These are phyloP conservation scores for Mormyrus lacerda DNA, from an alignment of 2,113 vertebrate species.

Conservation along the genomic window DNA sequence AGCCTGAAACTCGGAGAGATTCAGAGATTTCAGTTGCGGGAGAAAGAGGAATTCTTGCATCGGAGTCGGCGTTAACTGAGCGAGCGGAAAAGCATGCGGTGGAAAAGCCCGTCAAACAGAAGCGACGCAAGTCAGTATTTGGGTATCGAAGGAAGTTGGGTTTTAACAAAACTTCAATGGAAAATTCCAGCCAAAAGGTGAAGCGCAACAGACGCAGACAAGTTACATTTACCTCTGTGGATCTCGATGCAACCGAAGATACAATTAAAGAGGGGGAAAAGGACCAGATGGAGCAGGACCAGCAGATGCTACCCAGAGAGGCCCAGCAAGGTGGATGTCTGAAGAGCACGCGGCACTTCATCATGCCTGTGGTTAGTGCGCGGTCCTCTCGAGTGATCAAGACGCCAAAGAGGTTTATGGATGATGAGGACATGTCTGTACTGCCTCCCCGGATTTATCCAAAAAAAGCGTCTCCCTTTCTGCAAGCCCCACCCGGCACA, in stretches of 20 bases:
- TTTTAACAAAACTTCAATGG: neutral
- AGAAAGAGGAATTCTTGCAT: conserved; percentile 24
- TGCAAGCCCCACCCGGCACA: neutral
- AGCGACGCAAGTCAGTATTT: conserved; percentile 36
- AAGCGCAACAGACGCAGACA: neutral
- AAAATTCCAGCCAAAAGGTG: neutral
- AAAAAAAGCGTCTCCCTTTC: conserved; percentile 34
- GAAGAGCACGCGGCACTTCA: conserved; percentile 54
- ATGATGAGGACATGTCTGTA: conserved; percentile 61
- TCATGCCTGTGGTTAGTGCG: conserved; percentile 59
- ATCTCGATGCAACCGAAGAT: conserved; percentile 35
- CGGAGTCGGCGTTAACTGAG: neutral
- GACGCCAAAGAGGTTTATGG: conserved; percentile 76
- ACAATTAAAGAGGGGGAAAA: conserved; percentile 33
- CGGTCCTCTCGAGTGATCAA: conserved; percentile 80
- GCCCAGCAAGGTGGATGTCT: conserved; percentile 29
- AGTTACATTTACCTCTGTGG: conserved; percentile 28
- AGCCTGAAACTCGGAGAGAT: conserved; percentile 10
- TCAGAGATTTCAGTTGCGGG: neutral
- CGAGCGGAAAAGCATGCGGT: neutral
- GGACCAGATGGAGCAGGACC: conserved; percentile 21
- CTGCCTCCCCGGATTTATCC: conserved; percentile 39
- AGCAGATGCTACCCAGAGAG: conserved; percentile 28
- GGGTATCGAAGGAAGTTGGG: conserved; percentile 34
- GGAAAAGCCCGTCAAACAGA: conserved; percentile 16